Percentiles rank a stretch among this genome's conserved stretches.
phyloP scores from a whole-genome alignment of 2,888 invertebrate species.

The Drosophila lacicola region DNA sequence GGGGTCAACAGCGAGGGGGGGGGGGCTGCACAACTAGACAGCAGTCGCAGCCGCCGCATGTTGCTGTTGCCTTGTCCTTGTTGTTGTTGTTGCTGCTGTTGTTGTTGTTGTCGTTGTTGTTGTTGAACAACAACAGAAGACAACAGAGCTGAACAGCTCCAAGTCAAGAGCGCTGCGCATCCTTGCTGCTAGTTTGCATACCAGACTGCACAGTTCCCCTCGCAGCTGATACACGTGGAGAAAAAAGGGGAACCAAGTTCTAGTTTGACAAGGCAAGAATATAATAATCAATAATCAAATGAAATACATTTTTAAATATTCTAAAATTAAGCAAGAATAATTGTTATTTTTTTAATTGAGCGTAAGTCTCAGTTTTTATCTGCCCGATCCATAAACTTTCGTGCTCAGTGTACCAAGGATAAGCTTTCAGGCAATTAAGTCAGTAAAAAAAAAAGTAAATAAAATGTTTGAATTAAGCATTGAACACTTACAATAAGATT shows the following conservation, averaged over 20 bases:
- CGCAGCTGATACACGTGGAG: slow-evolving; percentile 3
- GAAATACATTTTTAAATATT: too few species aligned
- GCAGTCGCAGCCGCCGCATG: slow-evolving; percentile 24
- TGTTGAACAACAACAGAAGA: slow-evolving; percentile 31
- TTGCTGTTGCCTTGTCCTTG: slow-evolving; percentile 21
- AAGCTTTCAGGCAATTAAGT: too few species aligned
- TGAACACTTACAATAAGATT: too few species aligned
- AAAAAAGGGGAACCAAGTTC: neutral
- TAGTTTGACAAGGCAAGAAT: too few species aligned
- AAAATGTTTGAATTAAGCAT: too few species aligned
- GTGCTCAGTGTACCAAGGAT: too few species aligned
- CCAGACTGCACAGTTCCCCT: slow-evolving; percentile 53
- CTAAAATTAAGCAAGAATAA: too few species aligned
- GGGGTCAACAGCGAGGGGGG: neutral
- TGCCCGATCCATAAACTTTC: too few species aligned
- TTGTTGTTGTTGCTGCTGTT: slow-evolving; percentile 19
- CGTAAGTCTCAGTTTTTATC: too few species aligned
- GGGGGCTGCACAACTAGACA: slow-evolving; percentile 35
- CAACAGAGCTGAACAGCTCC: slow-evolving; percentile 18
- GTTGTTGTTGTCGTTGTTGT: slow-evolving; percentile 21
- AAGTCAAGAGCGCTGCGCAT: slow-evolving; percentile 46
- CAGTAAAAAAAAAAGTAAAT: too few species aligned
- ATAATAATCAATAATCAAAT: too few species aligned
- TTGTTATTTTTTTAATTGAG: too few species aligned
- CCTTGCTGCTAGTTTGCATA: slow-evolving; percentile 81